phyloP scores from a whole-genome alignment of 1,140 invertebrate species.

The Eciton burchellii region DNA sequence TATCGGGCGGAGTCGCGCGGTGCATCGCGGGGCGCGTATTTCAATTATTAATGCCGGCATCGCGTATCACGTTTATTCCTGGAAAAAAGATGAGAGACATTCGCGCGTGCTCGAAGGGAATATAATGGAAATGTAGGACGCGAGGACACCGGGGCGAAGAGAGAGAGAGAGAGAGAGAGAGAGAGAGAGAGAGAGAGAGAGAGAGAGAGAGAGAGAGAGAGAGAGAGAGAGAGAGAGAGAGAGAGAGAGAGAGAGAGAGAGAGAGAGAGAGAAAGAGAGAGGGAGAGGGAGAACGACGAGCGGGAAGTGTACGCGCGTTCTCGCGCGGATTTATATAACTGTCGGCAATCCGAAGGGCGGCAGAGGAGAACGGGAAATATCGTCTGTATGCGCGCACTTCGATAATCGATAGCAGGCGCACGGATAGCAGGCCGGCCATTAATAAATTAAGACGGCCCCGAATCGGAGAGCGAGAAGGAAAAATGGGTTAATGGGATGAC shows the following conservation, averaged over 20 bases:
- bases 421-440: slow-evolving; percentile 29
- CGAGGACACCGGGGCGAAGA: neutral
- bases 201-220: neutral
- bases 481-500: slow-evolving; percentile 55
- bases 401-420: slow-evolving; percentile 47
- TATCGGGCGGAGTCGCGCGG: slow-evolving; percentile 25
- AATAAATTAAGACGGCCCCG: slow-evolving; percentile 56
- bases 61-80: slow-evolving; percentile 35
- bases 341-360: neutral
- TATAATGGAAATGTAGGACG: slow-evolving; percentile 61
- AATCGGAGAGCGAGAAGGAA: slow-evolving; percentile 48
- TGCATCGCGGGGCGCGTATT: slow-evolving; percentile 18
- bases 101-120: slow-evolving; percentile 11
- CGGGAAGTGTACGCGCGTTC: neutral
- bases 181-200: neutral
- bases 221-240: neutral
- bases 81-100: slow-evolving; percentile 24
- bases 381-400: slow-evolving; percentile 36
- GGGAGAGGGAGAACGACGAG: no score
- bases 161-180: neutral
- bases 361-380: neutral
- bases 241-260: neutral
- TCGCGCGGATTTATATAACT: slow-evolving; percentile 53
- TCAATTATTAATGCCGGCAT: slow-evolving; percentile 57
- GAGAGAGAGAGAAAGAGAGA: neutral